Percentiles rank a stretch among this genome's conserved stretches.
Evolutionary conservation across 2,888 invertebrate genomes (phyloP).

Genomic region (Oligia fasciuncula): DNA sequence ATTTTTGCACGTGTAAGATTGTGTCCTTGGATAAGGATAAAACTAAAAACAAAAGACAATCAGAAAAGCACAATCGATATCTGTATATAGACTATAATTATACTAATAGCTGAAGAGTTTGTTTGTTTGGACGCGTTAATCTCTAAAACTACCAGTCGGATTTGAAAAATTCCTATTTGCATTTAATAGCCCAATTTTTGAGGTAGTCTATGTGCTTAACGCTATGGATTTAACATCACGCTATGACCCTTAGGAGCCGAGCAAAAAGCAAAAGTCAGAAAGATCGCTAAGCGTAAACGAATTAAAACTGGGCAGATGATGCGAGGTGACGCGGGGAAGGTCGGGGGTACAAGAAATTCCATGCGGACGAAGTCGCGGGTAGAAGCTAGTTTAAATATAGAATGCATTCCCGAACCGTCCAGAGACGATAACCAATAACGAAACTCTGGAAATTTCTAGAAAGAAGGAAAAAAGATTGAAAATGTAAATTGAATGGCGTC

Average conservation of each 20-base stretch:
- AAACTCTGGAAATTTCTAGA: background rate
- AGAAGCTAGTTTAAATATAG: constrained; percentile 4
- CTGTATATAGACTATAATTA: too few species aligned
- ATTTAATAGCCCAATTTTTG: background rate
- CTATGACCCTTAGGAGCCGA: too few species aligned
- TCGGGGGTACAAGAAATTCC: background rate
- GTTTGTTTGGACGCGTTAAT: background rate
- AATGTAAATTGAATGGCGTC: constrained; percentile 36
- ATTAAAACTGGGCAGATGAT: background rate
- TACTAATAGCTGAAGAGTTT: too few species aligned
- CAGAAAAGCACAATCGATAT: background rate
- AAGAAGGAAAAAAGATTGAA: constrained; percentile 14
- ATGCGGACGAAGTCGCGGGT: background rate
- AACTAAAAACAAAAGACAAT: background rate
- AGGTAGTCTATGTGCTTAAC: background rate
- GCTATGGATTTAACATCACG: too few species aligned
- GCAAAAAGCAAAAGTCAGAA: background rate
- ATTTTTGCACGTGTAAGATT: background rate
- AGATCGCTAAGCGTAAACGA: background rate
- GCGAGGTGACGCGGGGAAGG: background rate
- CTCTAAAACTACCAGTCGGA: background rate
- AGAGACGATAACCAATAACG: background rate
- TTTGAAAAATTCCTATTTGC: background rate
- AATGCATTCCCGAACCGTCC: background rate
- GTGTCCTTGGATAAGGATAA: background rate